Evolutionary conservation across 1,140 invertebrate species (phyloP).

Genomic region (Formica selysi): DNA sequence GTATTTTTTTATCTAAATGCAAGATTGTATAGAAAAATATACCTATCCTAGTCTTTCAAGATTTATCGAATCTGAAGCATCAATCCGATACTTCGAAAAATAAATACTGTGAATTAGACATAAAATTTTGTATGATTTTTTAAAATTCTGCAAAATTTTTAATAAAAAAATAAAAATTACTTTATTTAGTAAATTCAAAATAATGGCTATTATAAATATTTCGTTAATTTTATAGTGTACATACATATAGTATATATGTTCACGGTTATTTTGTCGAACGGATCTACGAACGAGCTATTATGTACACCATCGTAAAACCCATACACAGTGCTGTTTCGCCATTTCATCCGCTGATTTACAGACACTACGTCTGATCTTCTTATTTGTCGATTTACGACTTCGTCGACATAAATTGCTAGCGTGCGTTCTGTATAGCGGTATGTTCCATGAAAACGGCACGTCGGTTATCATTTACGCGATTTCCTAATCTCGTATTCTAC

Average conservation of each 20-base stretch:
- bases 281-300: slow-evolving; percentile 22
- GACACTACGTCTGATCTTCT: slow-evolving; percentile 66
- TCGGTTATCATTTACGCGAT: slow-evolving; percentile 69
- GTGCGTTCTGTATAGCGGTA: slow-evolving; percentile 28
- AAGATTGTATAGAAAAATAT: not conserved
- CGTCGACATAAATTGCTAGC: slow-evolving; percentile 47
- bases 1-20: not conserved
- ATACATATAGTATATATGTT: not conserved
- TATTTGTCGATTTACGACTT: slow-evolving; percentile 68
- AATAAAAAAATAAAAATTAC: not conserved
- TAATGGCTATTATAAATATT: not conserved
- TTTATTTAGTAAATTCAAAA: not conserved
- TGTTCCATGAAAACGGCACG: slow-evolving; percentile 57
- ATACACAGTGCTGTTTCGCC: slow-evolving; percentile 51
- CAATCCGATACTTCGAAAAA: not conserved
- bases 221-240: not conserved
- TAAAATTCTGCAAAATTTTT: not conserved
- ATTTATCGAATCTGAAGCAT: not conserved
- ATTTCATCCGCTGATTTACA: slow-evolving; percentile 74
- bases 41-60: not conserved
- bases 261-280: not conserved
- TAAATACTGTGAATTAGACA: too few species aligned
- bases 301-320: slow-evolving; percentile 21
- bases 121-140: not conserved
- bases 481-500: slow-evolving; percentile 58